A percentile compares a stretch with the other conserved stretches of the same genome.
Evolutionary conservation across 2,888 invertebrate species (phyloP).

Genomic region (Cryptocephalus moraei): DNA sequence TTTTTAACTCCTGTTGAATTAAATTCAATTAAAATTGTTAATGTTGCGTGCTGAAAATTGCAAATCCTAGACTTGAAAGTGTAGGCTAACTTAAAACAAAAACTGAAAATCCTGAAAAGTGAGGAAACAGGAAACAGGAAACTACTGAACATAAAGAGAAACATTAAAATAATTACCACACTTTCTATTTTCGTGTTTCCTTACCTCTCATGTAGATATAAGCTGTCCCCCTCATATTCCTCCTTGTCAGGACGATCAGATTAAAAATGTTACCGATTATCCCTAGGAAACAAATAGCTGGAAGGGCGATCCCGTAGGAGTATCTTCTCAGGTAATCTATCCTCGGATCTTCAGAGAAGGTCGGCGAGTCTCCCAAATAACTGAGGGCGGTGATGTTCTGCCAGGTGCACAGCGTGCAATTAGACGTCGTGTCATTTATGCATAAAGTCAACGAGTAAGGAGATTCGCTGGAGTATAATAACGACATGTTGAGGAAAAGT

Average conservation of each 20-base stretch:
- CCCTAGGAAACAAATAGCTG: conserved; percentile 59
- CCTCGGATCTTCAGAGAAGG: conserved; percentile 45
- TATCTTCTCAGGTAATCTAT: conserved; percentile 48
- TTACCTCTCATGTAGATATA: conserved; percentile 71
- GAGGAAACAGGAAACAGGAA: too few species aligned
- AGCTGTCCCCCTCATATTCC: conserved; percentile 68
- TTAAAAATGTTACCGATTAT: conserved; percentile 71
- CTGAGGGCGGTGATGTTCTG: conserved; percentile 26
- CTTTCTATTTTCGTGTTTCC: too few species aligned
- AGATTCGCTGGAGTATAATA: conserved; percentile 36
- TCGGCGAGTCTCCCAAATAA: conserved; percentile 23
- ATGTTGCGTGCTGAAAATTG: too few species aligned
- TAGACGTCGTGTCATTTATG: conserved; percentile 27
- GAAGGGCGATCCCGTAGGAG: conserved; percentile 57
- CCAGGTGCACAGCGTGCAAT: conserved; percentile 31
- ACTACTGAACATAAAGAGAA: too few species aligned
- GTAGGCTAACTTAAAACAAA: too few species aligned
- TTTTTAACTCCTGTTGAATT: too few species aligned
- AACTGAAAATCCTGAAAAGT: too few species aligned
- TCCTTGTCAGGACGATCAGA: conserved; percentile 63
- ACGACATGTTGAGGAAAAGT: conserved; percentile 24
- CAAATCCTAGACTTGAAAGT: too few species aligned
- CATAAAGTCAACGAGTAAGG: conserved; percentile 27
- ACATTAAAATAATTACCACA: too few species aligned
- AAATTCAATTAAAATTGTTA: too few species aligned